phyloP scores from a whole-genome alignment of 2,888 invertebrate species.

The Acanthosepion lycidas region DNA sequence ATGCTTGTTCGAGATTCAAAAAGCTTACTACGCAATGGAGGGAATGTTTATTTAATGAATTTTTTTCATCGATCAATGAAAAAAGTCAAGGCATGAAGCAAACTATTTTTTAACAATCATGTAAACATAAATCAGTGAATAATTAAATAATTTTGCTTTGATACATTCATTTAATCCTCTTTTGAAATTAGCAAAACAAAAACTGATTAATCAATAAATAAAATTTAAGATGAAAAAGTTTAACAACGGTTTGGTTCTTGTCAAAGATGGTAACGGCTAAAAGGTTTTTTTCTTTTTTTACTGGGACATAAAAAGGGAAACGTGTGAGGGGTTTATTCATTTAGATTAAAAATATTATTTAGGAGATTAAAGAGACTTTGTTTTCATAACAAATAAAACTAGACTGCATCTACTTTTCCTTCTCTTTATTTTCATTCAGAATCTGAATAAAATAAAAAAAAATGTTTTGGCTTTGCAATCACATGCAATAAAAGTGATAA shows the following conservation, averaged over 20 bases:
- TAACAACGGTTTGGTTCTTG: background rate
- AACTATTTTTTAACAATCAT: too few relatives aligned
- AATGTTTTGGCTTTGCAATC: background rate
- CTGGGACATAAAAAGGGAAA: background rate
- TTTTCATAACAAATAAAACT: background rate
- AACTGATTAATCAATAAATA: background rate
- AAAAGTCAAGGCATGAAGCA: too few relatives aligned
- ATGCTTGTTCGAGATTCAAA: too few relatives aligned
- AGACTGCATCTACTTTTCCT: background rate
- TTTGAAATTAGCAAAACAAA: background rate
- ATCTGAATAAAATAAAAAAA: background rate
- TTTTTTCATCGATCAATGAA: too few relatives aligned
- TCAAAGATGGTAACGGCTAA: background rate
- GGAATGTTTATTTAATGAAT: too few relatives aligned
- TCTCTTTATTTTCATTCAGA: background rate
- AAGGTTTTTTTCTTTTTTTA: background rate
- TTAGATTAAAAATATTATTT: background rate
- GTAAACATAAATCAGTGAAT: too few relatives aligned
- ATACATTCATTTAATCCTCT: too few relatives aligned
- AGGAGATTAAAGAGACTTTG: background rate
- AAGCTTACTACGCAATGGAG: too few relatives aligned
- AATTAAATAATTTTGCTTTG: too few relatives aligned
- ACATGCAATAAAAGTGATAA: background rate
- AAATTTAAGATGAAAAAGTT: background rate
- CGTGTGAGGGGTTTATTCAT: background rate